Conservation (phyloP, 2,888 invertebrate species). For the Callimorpha dominula region DNA sequence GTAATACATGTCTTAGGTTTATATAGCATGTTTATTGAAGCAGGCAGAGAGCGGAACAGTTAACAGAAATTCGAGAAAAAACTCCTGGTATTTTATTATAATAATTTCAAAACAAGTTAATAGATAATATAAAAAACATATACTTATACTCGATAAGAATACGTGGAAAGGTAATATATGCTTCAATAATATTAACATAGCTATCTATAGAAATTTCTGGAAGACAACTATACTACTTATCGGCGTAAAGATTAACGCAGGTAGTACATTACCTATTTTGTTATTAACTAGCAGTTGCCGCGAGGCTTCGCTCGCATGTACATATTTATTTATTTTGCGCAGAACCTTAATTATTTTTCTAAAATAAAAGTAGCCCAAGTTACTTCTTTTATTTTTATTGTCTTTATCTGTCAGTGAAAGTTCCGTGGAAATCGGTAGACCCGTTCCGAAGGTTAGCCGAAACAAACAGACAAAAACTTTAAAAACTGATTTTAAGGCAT, state of each 20-base stretch:
- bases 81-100: not conserved
- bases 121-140: not conserved
- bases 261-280: not conserved
- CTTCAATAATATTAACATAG: not conserved
- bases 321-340: too few relatives aligned
- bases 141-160: not conserved
- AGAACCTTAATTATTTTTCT: too few relatives aligned
- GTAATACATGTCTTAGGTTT: not conserved
- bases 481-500: too few relatives aligned
- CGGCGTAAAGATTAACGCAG: not conserved
- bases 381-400: too few relatives aligned
- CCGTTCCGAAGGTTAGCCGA: too few relatives aligned
- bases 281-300: too few relatives aligned
- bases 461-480: too few relatives aligned
- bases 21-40: not conserved
- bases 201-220: not conserved
- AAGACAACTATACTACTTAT: not conserved
- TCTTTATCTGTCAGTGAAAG: too few relatives aligned
- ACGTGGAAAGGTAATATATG: not conserved
- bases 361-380: too few relatives aligned
- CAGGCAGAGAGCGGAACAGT: not conserved
- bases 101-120: not conserved
- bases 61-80: not conserved
- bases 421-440: too few relatives aligned
- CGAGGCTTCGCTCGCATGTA: too few relatives aligned